Evolutionary conservation across 2,113 vertebrate genomes (phyloP), one percentile per base, ranked within the genome.

Genomic region (Elaphurus davidianus): DNA sequence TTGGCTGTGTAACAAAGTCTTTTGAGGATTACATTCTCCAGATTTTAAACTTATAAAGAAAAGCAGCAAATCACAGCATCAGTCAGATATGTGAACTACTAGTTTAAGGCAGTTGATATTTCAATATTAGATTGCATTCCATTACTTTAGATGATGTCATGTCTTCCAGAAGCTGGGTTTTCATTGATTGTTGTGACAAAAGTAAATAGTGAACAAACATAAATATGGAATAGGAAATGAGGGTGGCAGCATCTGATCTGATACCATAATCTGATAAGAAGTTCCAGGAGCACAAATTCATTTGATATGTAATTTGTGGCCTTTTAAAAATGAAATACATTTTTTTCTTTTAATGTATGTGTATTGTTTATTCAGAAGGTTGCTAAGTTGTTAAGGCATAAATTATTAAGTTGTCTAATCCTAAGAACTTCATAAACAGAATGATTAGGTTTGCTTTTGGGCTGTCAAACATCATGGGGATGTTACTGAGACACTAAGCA

Each of bases 11-110:
- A 82, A 94, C 36, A 52, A 74, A 87, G 17, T 87, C 67, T 92
- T 62, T 88, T 96, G 47, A 25, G 12, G 71, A 94, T 88, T 97
- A 57, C 36, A 82, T 62, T 40, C 10, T 91, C 16, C 1, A 82
- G 23, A 55, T 86, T 95, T 94, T 45, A 83, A 91, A 93, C 96
- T 91, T 96, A 94, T 23, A 74, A 96, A 67, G 28, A 91, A 94
- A 97, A 45, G 57, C 17, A 95, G 84, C 71, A 97, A 96, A 96
- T 91, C 2, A 7, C 6, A 96, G 21, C n/a, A 78, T 89, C 60
- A 86, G 55, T 87, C 87, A 97, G 43, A 52, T n/a, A 43, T 33
- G 12, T 11, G 55, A 97, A 96, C 83, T 87, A 71, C 60, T 87
- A 50, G 30, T 33, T 79, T 83, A 79, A 62, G 16, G 33, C n/a